These are phyloP conservation scores for Etheostoma spectabile DNA, from an alignment of 2,113 vertebrate genomes.

Conservation along the genomic window DNA sequence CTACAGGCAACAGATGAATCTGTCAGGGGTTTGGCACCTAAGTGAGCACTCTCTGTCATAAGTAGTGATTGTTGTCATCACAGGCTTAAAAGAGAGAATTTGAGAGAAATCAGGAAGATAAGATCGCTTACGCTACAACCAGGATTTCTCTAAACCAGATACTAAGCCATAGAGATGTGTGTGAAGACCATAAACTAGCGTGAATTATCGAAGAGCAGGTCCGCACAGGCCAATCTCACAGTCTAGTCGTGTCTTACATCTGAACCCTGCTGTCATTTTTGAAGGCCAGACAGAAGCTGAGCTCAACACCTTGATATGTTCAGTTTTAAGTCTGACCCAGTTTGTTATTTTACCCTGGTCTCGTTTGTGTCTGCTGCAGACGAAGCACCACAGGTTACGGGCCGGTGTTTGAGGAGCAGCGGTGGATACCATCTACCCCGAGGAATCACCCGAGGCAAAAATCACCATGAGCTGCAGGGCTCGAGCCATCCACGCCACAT, in stretches of 20 bases:
- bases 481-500: conserved; percentile 90
- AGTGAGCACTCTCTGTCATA: too few relatives aligned
- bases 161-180: neutral
- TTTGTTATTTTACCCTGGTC: conserved; percentile 29
- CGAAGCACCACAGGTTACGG: conserved; percentile 91
- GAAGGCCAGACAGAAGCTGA: conserved; percentile 39
- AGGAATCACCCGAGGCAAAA: conserved; percentile 94
- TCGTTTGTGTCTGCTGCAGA: conserved; percentile 80
- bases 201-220: conserved; percentile 26
- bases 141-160: conserved; percentile 12
- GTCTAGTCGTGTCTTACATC: conserved; percentile 13
- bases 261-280: conserved; percentile 40
- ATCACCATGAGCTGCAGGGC: conserved; percentile 94
- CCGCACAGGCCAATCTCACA: conserved; percentile 12
- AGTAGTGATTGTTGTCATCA: conserved; percentile 39
- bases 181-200: conserved; percentile 4
- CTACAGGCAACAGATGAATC: conserved; percentile 38
- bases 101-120: conserved; percentile 16
- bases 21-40: conserved; percentile 39
- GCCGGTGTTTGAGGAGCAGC: conserved; percentile 97
- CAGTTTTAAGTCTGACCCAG: conserved; percentile 35
- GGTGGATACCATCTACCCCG: conserved; percentile 94
- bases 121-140: conserved; percentile 13
- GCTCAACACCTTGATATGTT: conserved; percentile 30
- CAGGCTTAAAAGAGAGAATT: conserved; percentile 19